phyloP scores from a whole-genome alignment of 2,888 invertebrate species.

The Scaptodrosophila latifasciaeformis region DNA sequence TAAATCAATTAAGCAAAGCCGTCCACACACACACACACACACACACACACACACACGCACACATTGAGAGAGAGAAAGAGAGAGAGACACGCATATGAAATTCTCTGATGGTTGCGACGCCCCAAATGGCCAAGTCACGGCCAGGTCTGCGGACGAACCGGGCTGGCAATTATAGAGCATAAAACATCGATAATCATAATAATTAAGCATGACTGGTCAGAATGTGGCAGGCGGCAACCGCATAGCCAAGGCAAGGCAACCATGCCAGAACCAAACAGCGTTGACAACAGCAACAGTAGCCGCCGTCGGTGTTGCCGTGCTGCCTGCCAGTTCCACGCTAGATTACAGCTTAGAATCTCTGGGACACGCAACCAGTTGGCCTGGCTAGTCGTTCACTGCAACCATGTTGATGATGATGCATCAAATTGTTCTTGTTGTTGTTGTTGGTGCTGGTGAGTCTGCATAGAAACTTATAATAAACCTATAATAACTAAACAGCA shows the following conservation, averaged over 20 bases:
- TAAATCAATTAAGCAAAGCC: constrained; percentile 50
- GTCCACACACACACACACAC: background rate
- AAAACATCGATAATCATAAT: constrained; percentile 70
- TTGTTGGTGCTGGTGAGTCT: too few relatives aligned
- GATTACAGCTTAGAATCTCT: constrained; percentile 35
- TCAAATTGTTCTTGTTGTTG: constrained; percentile 33
- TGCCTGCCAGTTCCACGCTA: background rate
- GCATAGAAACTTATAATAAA: background rate
- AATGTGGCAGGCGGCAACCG: constrained; percentile 29
- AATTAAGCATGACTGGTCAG: constrained; percentile 66
- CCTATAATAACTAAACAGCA: constrained; percentile 37
- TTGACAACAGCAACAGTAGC: constrained; percentile 25
- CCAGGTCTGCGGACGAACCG: too few relatives aligned
- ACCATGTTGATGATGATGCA: constrained; percentile 30
- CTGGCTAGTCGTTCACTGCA: background rate
- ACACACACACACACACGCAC: background rate
- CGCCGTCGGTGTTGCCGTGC: background rate
- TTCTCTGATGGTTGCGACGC: constrained; percentile 17
- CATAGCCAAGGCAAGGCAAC: too few relatives aligned
- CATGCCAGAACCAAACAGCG: constrained; percentile 9
- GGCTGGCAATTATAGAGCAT: constrained; percentile 64
- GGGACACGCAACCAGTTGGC: constrained; percentile 3
- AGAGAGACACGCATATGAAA: background rate
- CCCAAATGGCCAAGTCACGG: constrained; percentile 54
- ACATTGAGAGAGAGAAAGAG: constrained; percentile 1